Base-by-base conservation (phyloP, 2,888 invertebrate genomes). In the Chrysolina americana region DNA sequence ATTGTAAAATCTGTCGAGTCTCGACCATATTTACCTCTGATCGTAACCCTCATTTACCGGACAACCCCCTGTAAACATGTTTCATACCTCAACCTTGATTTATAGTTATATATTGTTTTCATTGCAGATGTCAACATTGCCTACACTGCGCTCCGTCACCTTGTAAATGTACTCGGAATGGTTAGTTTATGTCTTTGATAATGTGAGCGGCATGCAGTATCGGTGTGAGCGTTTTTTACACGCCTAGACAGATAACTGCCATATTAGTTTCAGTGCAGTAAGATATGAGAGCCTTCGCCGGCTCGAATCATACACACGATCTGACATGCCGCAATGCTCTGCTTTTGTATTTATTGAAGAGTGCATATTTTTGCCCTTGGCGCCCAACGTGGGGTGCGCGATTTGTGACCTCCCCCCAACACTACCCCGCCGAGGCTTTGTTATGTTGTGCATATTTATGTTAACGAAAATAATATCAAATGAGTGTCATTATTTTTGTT, bases 231-330 rank as follows among this genome's bases (percentile, higher is more conserved):
- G 64, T 59, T 41, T 41, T 8, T 50, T 15, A 36, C 53, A 47
- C 76, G 78, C 77, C 75, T 63, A 73, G 73, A 77, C 74, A 70
- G 73, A 75, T 68, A 76, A 73, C 87, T 87, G 87, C 87, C 87
- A 86, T 86, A 87, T 87, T 86, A 86, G 86, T 87, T 87, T 87
- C 83, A 87, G 87, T 84, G 87, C 87, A 87, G 86, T 77, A 70
- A 71, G 56, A 73, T 71, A 73, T 76, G 72, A 63, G 71, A 64
- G 72, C 65, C 36, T 70, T 53, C 66, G 59, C 28, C 59, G n/a
- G 59, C 59, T 59, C 59, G 15, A 59, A 59, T 59, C 59, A 36
- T 59, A 59, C 59, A 71, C 13, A 65, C 78, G 78, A 73, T 76
- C 78, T 75, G 76, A 66, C 53, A 73, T 78, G 78, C 78, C 76